These are phyloP conservation scores for Leucophenga varia DNA, from an alignment of 1,140 invertebrate genomes.

Conservation along the genomic window DNA sequence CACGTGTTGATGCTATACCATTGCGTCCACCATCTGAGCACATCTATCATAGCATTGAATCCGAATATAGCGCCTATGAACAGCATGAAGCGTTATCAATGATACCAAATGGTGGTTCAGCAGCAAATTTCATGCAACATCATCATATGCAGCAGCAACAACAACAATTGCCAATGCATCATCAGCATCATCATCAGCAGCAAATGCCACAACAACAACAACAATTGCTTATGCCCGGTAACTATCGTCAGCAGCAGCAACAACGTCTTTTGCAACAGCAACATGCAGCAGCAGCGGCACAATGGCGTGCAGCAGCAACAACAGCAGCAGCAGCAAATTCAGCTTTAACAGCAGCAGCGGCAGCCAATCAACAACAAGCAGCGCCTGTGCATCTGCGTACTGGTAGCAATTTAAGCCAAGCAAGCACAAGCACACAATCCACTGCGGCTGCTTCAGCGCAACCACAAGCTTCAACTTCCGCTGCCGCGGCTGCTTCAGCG, in stretches of 20 bases:
- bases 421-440: slow-evolving; percentile 50
- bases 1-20: slow-evolving; percentile 41
- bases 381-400: slow-evolving; percentile 49
- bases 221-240: slow-evolving; percentile 11
- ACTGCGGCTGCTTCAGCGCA: slow-evolving; percentile 28
- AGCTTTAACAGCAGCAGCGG: slow-evolving; percentile 5
- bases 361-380: slow-evolving; percentile 9
- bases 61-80: slow-evolving; percentile 66
- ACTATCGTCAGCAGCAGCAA: slow-evolving; percentile 29
- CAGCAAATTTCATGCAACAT: slow-evolving; percentile 34
- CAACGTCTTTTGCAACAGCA: background rate
- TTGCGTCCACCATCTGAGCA: slow-evolving; percentile 76
- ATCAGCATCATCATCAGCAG: slow-evolving; percentile 22
- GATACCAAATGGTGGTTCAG: slow-evolving; percentile 38
- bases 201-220: slow-evolving; percentile 39
- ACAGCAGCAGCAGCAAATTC: slow-evolving; percentile 20
- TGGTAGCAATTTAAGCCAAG: slow-evolving; percentile 47
- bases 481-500: slow-evolving; percentile 32
- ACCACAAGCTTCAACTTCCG: slow-evolving; percentile 45
- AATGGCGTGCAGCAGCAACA: slow-evolving; percentile 31
- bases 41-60: slow-evolving; percentile 85
- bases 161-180: slow-evolving; percentile 17
- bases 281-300: slow-evolving; percentile 15
- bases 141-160: slow-evolving; percentile 16
- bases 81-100: slow-evolving; percentile 51